Conservation (phyloP, 2,888 invertebrate genomes). For the Parapristionchus giblindavisi region DNA sequence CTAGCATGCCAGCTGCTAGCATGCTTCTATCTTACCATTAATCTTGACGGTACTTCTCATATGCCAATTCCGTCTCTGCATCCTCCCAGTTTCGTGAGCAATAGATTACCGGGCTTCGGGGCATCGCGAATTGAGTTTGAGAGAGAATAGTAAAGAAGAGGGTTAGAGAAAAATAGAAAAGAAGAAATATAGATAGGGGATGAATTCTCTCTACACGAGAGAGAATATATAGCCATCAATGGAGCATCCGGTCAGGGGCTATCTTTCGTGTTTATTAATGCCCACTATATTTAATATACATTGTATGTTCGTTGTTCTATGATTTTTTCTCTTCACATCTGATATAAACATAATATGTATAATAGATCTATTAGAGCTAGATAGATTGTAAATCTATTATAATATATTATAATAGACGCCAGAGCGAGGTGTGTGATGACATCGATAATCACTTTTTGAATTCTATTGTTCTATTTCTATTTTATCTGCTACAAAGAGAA, state of each 20-base stretch:
- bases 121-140: neutral
- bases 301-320: neutral
- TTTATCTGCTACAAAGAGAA: no score
- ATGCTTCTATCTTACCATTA: no score
- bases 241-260: neutral
- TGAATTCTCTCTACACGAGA: no score
- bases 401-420: no score
- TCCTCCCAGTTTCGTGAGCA: neutral
- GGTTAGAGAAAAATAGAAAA: neutral
- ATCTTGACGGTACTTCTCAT: slow-evolving; percentile 21
- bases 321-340: neutral
- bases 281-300: neutral
- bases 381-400: no score
- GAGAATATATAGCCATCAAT: neutral
- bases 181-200: neutral
- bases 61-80: neutral
- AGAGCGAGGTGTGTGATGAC: no score
- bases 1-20: no score
- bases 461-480: no score
- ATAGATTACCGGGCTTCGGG: neutral
- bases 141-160: no score
- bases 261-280: neutral
- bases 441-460: no score
- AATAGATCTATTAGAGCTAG: no score
- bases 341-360: no score